A percentile compares a stretch with the other conserved stretches of the same genome.
These are phyloP conservation scores for Oikopleura dioica DNA, from an alignment of 23 tunicate species.

Conservation along the genomic window DNA sequence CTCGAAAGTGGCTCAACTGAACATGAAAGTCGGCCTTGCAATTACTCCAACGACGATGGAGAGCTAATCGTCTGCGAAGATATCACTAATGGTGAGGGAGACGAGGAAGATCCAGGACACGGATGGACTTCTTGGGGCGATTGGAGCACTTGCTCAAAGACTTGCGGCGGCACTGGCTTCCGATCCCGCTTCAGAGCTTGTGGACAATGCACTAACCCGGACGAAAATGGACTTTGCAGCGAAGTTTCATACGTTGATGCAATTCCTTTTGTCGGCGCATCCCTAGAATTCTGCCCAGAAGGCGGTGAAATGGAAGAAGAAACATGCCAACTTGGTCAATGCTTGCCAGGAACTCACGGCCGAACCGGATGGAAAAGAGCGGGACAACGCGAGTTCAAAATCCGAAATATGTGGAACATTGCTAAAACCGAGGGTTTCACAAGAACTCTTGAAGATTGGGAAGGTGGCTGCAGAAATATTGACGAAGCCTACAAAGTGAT, in stretches of 20 bases:
- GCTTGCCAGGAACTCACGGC: not conserved
- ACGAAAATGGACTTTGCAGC: not conserved
- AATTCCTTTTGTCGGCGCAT: too few relatives aligned
- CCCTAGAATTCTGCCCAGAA: not conserved
- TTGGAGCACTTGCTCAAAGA: not conserved
- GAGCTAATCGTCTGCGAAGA: not conserved
- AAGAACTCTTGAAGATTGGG: too few relatives aligned
- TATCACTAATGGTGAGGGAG: not conserved
- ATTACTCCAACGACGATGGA: not conserved
- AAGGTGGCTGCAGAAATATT: not conserved
- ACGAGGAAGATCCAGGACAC: not conserved
- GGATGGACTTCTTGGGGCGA: not conserved
- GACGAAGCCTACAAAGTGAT: not conserved
- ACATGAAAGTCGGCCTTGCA: not conserved
- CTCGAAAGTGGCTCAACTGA: not conserved
- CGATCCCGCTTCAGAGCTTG: not conserved
- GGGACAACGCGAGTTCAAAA: not conserved
- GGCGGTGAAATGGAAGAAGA: not conserved
- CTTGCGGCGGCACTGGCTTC: not conserved
- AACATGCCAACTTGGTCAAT: not conserved
- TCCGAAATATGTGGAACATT: not conserved
- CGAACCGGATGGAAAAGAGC: not conserved
- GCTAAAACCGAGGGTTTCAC: too few relatives aligned
- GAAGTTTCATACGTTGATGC: too few relatives aligned
- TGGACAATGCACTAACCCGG: not conserved